Evolutionary conservation across 2,113 vertebrate genomes (phyloP), one percentile per base, ranked within the genome.

Genomic region (Caloenas nicobarica): DNA sequence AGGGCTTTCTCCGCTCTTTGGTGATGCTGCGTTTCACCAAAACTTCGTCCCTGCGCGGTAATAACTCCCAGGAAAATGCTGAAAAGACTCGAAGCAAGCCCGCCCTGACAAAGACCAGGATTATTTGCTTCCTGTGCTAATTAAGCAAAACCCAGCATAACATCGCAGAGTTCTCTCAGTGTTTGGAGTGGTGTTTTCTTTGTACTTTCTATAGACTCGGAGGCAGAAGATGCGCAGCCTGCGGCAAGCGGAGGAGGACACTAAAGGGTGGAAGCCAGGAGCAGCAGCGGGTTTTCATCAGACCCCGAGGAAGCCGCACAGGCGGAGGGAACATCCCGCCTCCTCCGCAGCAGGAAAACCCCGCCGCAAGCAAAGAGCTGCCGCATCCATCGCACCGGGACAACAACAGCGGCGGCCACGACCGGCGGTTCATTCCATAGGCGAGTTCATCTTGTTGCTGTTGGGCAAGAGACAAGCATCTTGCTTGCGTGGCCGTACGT

Each of bases 311-410:
- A 89, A 84, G 69, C 50, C 4, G 0, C 9, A 15, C 40, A 19
- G 25, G 23, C 6, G 3, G 33, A 68, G 46, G 34, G 70, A 64
- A 51, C 3, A 4, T 14, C 24, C 34, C 6, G 2, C 70, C n/a
- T 74, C 57, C 71, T 79, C 56, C 73, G 70, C 57, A 42, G 61
- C 25, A 70, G 65, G 70, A 80, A 58, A 91, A 26, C 34, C 28
- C 40, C 36, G 1, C 78, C 15, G 1, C 36, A 70, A 50, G 60
- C 3, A 8, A 57, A 81, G 16, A 58, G n/a, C 57, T 60, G 34
- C 80, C 60, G 16, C 3, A 0, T 44, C 57, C 53, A n/a, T 64
- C 42, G 17, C 0, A 0, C 70, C 26, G 42, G 14, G 26, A 23
- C n/a, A 66, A 23, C n/a, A 66, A n/a, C 1, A 1, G 66, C 13